Evolutionary conservation across 1,140 invertebrate species (phyloP), one percentile per base, ranked within the genome.

Genomic region (Paraescarpia echinospica): DNA sequence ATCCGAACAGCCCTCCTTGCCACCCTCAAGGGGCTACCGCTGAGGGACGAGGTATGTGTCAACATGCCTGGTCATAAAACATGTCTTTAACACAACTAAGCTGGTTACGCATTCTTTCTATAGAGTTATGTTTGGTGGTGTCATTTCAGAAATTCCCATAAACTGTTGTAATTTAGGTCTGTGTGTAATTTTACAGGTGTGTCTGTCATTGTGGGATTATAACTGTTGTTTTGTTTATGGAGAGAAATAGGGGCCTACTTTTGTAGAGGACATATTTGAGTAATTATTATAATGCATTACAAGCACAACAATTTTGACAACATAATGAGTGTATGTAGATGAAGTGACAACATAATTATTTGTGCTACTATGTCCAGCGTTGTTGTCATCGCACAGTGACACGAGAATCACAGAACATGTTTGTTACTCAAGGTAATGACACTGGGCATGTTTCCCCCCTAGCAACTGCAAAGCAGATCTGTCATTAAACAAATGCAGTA

Each of bases 21-120:
- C 34, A 34, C 92, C 4, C 92, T 92, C 88, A 88, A 89, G 33
- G 92, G 48, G 12, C 48, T 92, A 33, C 92, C 92, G 2, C 27
- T 92, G 33, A 33, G 92, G 33, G 59, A 92, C 8, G 51, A 92
- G 92, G 92, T 92, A 77, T 31, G 59, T 18, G 59, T 77, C 59
- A 77, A 77, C 27, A 27, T 27, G 22, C 59, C 59, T 18, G 2
- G 2, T 77, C 59, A 77, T 77, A 77, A 77, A 77, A 27, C 14
- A 31, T 27, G 59, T 77, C 9, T 77, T 77, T 77, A 22, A 31
- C 27, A 77, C 18, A 77, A 77, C 41, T 27, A 77, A 27, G 59
- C 59, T 77, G 27, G 59, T 31, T 77, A 27, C 59, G 22, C 59
- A 77, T 18, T 27, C 59, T 18, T 18, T 77, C 59, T 77, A 27